Evolutionary conservation across 2,797 vertebrate genomes (phyloP).

Genomic region (Lepus townsendii): DNA sequence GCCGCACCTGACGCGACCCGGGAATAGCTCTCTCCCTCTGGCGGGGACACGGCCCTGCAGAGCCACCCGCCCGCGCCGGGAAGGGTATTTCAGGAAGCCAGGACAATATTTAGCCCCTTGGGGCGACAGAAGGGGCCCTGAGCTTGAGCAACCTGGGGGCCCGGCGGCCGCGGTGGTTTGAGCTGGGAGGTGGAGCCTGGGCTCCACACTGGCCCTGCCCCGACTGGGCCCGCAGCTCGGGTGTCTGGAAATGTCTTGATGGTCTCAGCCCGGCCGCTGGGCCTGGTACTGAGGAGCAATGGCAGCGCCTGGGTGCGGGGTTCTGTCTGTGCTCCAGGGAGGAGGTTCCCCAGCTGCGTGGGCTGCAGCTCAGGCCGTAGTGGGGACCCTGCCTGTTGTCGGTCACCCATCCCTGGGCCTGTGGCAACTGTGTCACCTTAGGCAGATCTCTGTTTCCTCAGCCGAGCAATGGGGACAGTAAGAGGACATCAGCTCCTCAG

Average conservation of each 20-base stretch:
- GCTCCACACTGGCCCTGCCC: not conserved
- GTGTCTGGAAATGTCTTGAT: too few species aligned
- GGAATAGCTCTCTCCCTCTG: conserved; percentile 76
- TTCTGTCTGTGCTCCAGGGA: not conserved
- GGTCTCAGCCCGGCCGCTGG: too few species aligned
- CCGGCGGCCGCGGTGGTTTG: not conserved
- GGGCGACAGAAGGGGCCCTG: conserved; percentile 68
- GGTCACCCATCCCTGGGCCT: not conserved
- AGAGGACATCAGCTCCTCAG: not conserved
- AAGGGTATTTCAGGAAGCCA: conserved; percentile 85
- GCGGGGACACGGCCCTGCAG: conserved; percentile 73
- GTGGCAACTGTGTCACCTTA: not conserved
- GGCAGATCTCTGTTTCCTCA: not conserved
- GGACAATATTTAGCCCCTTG: conserved; percentile 80
- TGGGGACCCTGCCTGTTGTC: not conserved
- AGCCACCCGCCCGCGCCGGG: conserved; percentile 34
- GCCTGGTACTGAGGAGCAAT: too few species aligned
- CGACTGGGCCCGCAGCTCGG: too few species aligned
- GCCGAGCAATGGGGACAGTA: not conserved
- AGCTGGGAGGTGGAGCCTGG: too few species aligned
- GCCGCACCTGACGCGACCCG: conserved; percentile 63
- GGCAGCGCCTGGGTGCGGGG: not conserved
- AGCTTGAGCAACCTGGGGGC: not conserved
- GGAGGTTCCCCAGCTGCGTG: too few species aligned
- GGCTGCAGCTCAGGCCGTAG: not conserved